These are phyloP conservation scores for Deilephila elpenor DNA, from an alignment of 2,888 invertebrate species.

Conservation along the genomic window DNA sequence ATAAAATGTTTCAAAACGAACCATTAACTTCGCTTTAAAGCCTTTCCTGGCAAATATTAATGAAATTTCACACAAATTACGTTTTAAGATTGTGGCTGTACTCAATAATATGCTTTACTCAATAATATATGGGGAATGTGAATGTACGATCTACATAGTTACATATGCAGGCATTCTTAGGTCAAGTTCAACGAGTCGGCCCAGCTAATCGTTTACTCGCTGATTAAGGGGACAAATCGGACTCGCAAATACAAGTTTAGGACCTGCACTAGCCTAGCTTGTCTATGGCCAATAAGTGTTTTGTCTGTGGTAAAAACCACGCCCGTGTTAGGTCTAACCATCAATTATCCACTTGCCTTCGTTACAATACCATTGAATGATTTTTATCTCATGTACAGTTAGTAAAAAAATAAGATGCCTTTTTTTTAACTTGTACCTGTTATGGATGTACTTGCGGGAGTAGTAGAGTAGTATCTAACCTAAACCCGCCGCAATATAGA, in stretches of 20 bases:
- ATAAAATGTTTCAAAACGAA: background rate
- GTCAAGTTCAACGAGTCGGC: constrained; percentile 28
- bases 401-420: background rate
- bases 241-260: constrained; percentile 14
- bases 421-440: background rate
- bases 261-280: constrained; percentile 10
- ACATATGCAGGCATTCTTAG: background rate
- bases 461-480: too few species aligned
- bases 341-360: constrained; percentile 35
- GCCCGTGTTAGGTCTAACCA: constrained; percentile 26
- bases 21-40: background rate
- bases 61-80: background rate
- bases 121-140: constrained; percentile 23
- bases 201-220: constrained; percentile 11
- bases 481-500: too few species aligned
- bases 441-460: background rate
- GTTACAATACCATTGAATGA: constrained; percentile 35
- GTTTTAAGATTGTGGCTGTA: background rate
- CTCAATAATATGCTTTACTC: too few species aligned
- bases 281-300: constrained; percentile 9
- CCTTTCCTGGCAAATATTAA: background rate
- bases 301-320: constrained; percentile 21
- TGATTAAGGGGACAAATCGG: constrained; percentile 18
- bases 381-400: constrained; percentile 28
- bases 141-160: constrained; percentile 13